These are phyloP conservation scores for Phainopepla nitens DNA, from an alignment of 2,113 vertebrate genomes.

Conservation along the genomic window DNA sequence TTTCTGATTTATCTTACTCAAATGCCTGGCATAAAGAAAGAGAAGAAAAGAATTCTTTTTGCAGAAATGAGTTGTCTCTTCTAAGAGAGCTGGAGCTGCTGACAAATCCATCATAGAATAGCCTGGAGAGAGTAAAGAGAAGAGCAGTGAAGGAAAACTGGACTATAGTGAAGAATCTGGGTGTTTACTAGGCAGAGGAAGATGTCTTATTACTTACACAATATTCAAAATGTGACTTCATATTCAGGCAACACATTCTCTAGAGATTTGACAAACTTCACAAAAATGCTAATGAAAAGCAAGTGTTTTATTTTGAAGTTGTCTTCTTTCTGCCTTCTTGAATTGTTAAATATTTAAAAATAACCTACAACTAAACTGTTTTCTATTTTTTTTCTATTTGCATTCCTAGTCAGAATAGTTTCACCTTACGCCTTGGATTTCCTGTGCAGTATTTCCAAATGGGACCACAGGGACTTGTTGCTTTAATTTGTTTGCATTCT, in stretches of 20 bases:
- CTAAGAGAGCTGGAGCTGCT: background rate
- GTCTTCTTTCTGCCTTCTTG: background rate
- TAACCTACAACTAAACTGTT: background rate
- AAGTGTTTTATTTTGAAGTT: background rate
- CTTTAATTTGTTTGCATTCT: constrained; percentile 24
- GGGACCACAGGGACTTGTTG: background rate
- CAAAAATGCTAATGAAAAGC: background rate
- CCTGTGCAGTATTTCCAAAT: background rate
- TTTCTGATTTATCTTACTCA: background rate
- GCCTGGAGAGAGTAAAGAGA: background rate
- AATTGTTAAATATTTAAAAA: background rate
- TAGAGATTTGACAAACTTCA: background rate
- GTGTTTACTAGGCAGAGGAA: background rate
- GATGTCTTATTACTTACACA: background rate
- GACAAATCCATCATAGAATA: background rate
- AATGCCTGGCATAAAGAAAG: background rate
- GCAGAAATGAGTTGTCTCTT: background rate
- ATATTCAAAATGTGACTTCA: background rate
- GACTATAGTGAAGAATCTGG: background rate
- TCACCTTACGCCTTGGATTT: background rate
- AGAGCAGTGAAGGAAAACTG: background rate
- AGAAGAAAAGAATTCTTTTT: background rate
- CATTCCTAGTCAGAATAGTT: background rate
- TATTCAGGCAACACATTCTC: background rate
- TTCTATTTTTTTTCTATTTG: background rate